Evolutionary conservation across 1,140 invertebrate genomes (phyloP), one percentile per base, ranked within the genome.

Genomic region (Trichonephila inaurata): DNA sequence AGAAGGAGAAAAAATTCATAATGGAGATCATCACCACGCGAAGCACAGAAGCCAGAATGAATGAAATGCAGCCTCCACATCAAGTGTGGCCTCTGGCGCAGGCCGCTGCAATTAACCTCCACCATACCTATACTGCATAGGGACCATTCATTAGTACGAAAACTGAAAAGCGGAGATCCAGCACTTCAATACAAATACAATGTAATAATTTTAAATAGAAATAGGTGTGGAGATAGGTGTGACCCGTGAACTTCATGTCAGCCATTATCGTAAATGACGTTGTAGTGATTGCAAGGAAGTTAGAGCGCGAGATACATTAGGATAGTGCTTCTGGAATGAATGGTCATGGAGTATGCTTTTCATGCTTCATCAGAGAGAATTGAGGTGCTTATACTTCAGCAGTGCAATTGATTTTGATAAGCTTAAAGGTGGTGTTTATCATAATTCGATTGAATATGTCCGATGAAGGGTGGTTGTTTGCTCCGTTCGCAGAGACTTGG

Each of bases 101-200:
- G 89, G 85, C 91, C 40, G 77, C 77, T 18, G 91, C 91, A 92
- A 92, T 92, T 92, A 87, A 92, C 91, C 82, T 86, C 64, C 61
- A 82, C 44, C 66, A 33, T 69, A 77, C 83, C 62, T 87, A 44
- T n/a, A 87, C 61, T 33, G 66, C n/a, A 69, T 19, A 72, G 91
- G 91, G 91, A 19, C 62, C 91, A 24, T 62, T 58, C 82, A 87
- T 87, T 91, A 81, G 40, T 91, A 61, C 18, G 64, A 28, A 81
- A 89, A 91, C 19, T 28, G 89, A 91, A 91, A 91, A 62, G 19
- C 77, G 72, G 8, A 81, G 89, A 61, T 91, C 72, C 44, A 3
- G 12, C 14, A 24, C 24, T 87, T n/a, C 18, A 40, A 87, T 61
- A 58, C 85, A 58, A 61, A 87, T 61, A 61, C 60, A 62, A 87